A percentile compares a stretch with the other conserved stretches of the same genome.
These are phyloP conservation scores for Chondrilla cf. caribensis DNA, from an alignment of 37 sponge, comb jelly and placozoan genomes.

Conservation along the genomic window DNA sequence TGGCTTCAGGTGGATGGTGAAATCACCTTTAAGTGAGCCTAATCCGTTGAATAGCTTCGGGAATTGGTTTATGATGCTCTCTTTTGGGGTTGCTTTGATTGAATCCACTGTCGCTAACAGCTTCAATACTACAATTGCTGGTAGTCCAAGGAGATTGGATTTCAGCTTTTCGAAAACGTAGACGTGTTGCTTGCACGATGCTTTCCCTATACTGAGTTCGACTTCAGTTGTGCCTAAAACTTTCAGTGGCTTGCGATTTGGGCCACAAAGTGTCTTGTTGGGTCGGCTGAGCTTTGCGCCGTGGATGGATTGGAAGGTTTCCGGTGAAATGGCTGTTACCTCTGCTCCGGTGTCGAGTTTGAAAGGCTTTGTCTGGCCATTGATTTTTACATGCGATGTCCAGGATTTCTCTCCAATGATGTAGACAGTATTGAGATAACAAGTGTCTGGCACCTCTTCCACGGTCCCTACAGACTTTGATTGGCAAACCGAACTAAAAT, in stretches of 20 bases:
- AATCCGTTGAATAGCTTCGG: slow-evolving; percentile 32
- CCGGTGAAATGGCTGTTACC: slow-evolving; percentile 41
- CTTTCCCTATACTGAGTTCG: background rate
- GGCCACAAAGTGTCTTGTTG: slow-evolving; percentile 30
- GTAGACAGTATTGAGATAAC: slow-evolving; percentile 21
- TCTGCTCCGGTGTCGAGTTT: slow-evolving; percentile 69
- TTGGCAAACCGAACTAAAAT: background rate
- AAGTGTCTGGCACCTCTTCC: background rate
- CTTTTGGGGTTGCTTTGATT: background rate
- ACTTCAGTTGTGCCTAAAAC: slow-evolving; percentile 9
- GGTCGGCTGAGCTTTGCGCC: background rate
- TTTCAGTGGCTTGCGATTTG: background rate
- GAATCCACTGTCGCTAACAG: slow-evolving; percentile 18
- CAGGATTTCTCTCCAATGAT: slow-evolving; percentile 16
- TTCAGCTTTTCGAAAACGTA: slow-evolving; percentile 20
- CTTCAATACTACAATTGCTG: slow-evolving; percentile 26
- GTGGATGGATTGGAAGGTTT: slow-evolving; percentile 25
- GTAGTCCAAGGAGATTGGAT: slow-evolving; percentile 31
- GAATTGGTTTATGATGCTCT: background rate
- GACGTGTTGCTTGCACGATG: slow-evolving; percentile 7
- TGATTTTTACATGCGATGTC: slow-evolving; percentile 12
- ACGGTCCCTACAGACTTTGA: background rate
- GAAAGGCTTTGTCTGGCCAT: slow-evolving; percentile 18
- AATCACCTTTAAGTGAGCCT: slow-evolving; percentile 25
- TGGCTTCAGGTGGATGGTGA: slow-evolving; percentile 27